Conservation (phyloP, 2,888 invertebrate genomes). For the Dastarcus helophoroides region DNA sequence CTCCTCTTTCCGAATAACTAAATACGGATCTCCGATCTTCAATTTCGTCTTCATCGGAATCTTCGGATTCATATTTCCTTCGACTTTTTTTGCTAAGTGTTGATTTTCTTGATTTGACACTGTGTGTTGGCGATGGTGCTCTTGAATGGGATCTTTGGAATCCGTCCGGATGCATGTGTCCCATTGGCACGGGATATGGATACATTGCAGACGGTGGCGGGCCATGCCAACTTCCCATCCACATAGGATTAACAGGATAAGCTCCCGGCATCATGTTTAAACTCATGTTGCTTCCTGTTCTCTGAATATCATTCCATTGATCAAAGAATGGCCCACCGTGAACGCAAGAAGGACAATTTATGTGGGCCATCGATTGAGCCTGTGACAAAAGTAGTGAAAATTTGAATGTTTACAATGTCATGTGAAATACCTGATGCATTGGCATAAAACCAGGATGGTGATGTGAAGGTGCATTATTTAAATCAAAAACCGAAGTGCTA, state of each 20-base stretch:
- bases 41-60: constrained; percentile 39
- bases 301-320: constrained; percentile 30
- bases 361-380: constrained; percentile 61
- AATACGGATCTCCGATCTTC: constrained; percentile 30
- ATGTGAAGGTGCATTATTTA: constrained; percentile 32
- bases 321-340: constrained; percentile 31
- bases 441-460: constrained; percentile 33
- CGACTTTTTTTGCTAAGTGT: constrained; percentile 45
- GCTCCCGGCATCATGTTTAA: constrained; percentile 38
- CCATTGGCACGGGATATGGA: constrained; percentile 28
- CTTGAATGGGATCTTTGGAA: constrained; percentile 52
- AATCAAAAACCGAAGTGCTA: constrained; percentile 45
- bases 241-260: constrained; percentile 34
- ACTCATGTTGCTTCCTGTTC: constrained; percentile 45
- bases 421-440: constrained; percentile 50
- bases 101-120: constrained; percentile 58
- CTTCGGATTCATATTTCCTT: constrained; percentile 36
- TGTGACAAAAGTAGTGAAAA: constrained; percentile 27
- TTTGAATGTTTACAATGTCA: too few relatives aligned
- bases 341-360: constrained; percentile 49
- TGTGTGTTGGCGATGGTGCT: constrained; percentile 56
- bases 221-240: constrained; percentile 40
- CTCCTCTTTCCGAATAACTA: constrained; percentile 29
- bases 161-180: constrained; percentile 41
- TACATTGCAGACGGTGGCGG: constrained; percentile 30